Percentiles rank a stretch among this genome's conserved stretches.
Conservation (phyloP, 2,797 vertebrate species). For the Hybognathus amarus region DNA sequence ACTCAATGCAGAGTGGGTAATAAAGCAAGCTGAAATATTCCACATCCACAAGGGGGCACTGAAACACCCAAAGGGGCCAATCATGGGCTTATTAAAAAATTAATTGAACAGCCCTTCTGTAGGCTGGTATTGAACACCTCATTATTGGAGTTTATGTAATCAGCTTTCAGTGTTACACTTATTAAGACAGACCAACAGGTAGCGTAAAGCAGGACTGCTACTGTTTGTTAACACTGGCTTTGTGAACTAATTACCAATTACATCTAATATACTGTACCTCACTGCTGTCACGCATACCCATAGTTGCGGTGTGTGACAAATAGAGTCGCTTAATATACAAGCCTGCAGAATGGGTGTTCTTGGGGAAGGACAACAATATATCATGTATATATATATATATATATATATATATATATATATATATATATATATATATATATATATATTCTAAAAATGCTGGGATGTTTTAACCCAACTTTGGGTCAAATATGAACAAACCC, state of each 20-base stretch:
- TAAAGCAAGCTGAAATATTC: conserved; percentile 16
- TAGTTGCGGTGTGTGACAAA: not conserved
- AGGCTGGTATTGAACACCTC: conserved; percentile 58
- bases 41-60: conserved; percentile 60
- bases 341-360: not conserved
- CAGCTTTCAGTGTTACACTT: conserved; percentile 31
- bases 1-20: not conserved
- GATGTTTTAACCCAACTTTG: too few relatives aligned
- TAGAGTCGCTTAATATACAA: not conserved
- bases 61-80: conserved; percentile 27
- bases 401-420: too few relatives aligned
- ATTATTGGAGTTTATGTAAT: conserved; percentile 55
- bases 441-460: too few relatives aligned
- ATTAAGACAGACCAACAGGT: conserved; percentile 48
- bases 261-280: conserved; percentile 15
- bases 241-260: conserved; percentile 33
- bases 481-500: too few relatives aligned
- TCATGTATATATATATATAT: too few relatives aligned
- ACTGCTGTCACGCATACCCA: not conserved
- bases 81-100: conserved; percentile 51
- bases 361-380: not conserved
- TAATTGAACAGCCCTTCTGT: conserved; percentile 44
- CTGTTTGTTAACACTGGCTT: conserved; percentile 15
- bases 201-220: conserved; percentile 8
- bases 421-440: too few relatives aligned